Evolutionary conservation across 2,888 invertebrate genomes (phyloP), one percentile per base, ranked within the genome.

Genomic region (Lithophane socia): DNA sequence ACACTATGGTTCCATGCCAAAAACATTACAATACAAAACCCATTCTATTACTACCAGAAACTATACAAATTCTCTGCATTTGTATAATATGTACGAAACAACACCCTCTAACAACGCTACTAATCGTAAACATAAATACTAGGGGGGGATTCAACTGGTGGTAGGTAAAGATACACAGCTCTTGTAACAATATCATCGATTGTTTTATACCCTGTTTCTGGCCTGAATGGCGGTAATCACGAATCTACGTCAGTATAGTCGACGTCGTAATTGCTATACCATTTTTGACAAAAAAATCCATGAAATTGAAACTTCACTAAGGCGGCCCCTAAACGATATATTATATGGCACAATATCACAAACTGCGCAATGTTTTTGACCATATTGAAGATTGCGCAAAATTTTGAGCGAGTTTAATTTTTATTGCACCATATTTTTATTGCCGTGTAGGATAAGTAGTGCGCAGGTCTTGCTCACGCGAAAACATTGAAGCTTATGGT

Each of bases 71-170:
- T 77, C 79, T 63, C 60, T 61, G 60, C 61, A 84, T 76, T 74
- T 74, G 63, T 79, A 82, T 78, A 81, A 77, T 75, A 83, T 54
- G 16, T 70, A 81, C n/a, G 12, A 79, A 80, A 75, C 71, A 77
- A 85, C 67, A 75, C 70, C 74, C 75, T 73, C 73, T 83, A 80
- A 85, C 86, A 77, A 77, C 56, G 67, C 54, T 73, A 77, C 79
- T 87, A 77, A 85, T 80, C 87, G 75, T 83, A 87, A 86, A 87
- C 79, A 86, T 86, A 86, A 87, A 82, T 82, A 82, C 75, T 73
- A 69, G 56, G 65, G 76, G 76, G 68, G 73, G 63, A 70, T 85
- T 52, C 87, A 87, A 87, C 86, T 85, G 82, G 85, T 87, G 77
- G 83, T 67, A 75, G 58, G 49, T 73, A 77, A 79, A 78, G 73